Evolutionary conservation across 1,140 invertebrate genomes (phyloP), one percentile per base, ranked within the genome.

Genomic region (Drosophila funebris): DNA sequence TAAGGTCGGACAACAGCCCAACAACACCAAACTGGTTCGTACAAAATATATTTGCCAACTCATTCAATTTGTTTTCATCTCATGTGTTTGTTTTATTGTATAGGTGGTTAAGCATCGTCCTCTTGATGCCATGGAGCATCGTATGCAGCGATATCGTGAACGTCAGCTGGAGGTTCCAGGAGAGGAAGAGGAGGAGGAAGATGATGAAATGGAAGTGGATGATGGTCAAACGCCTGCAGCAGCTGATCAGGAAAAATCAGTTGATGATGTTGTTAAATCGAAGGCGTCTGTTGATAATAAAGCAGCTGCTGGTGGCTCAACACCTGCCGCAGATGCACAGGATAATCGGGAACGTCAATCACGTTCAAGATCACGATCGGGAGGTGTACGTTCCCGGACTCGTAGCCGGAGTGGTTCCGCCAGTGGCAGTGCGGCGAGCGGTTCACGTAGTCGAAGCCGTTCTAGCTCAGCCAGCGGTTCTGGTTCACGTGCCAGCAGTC

Each of bases 131-230:
- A 93, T 94, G 57, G 98, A 99, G 92, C 96, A 97, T 83, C 94
- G 95, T 70, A 96, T 97, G 94, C 96, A 99, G 90, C 93, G 97
- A 29, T 95, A 96, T 54, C 93, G 98, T 57, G 96, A 98, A 92
- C 96, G 95, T 77, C 96, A 98, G 91, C 92, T 99, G 6, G 97
- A 99, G 90, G 96, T 97, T 14, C 94, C 96, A 31, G 96, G 96
- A 60, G 96, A 96, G 39, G 96, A 96, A 56, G 95, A 96, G 58
- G 95, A 94, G 31, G 93, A 95, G 53, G 93, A 95, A 56, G 95
- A 96, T 56, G 95, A 94, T 20, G 93, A 95, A 56, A 95, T 96
- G 83, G 95, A 96, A 39, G 95, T 95, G 27, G 95, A 96, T 57
- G 95, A 96, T 57, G 94, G 94, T 33, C 92, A 93, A 9, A 92